Percentiles rank a stretch among this genome's conserved stretches.
Evolutionary conservation across 2,113 vertebrate genomes (phyloP).

Genomic region (Synchiropus splendidus): DNA sequence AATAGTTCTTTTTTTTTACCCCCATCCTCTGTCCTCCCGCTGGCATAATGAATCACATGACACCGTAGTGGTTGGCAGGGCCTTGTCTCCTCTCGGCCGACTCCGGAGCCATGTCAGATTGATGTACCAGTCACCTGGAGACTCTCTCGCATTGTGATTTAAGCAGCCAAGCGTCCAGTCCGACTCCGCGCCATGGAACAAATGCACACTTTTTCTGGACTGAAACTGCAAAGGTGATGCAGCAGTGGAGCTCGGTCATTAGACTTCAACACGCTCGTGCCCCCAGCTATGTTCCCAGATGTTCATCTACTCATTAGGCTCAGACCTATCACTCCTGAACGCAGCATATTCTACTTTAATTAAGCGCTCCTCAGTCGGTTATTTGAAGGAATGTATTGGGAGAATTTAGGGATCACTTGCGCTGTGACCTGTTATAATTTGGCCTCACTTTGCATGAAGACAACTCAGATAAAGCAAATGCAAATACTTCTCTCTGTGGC

Average conservation of each 20-base stretch:
- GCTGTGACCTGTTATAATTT: too few species aligned
- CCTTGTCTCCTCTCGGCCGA: slow-evolving; percentile 50
- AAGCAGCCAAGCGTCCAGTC: slow-evolving; percentile 50
- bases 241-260: slow-evolving; percentile 45
- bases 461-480: too few species aligned
- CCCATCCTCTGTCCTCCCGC: slow-evolving; percentile 33
- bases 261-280: slow-evolving; percentile 42
- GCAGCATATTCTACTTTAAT: slow-evolving; percentile 35
- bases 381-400: too few species aligned
- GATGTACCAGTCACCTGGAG: slow-evolving; percentile 62
- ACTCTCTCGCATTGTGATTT: slow-evolving; percentile 51
- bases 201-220: slow-evolving; percentile 15
- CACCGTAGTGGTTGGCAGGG: slow-evolving; percentile 37
- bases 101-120: slow-evolving; percentile 62
- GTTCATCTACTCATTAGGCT: slow-evolving; percentile 63
- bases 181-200: slow-evolving; percentile 26
- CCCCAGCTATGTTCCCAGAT: slow-evolving; percentile 57
- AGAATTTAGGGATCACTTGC: too few species aligned
- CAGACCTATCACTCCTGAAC: slow-evolving; percentile 62
- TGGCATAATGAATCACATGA: slow-evolving; percentile 55
- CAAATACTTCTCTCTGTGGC: too few species aligned
- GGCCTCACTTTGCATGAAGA: too few species aligned
- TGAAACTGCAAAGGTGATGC: slow-evolving; percentile 59
- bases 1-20: not conserved
- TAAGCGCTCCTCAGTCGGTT: too few species aligned